A percentile compares a stretch with the other conserved stretches of the same genome.
phyloP scores from a whole-genome alignment of 2,113 vertebrate species.

The Pipa parva region DNA sequence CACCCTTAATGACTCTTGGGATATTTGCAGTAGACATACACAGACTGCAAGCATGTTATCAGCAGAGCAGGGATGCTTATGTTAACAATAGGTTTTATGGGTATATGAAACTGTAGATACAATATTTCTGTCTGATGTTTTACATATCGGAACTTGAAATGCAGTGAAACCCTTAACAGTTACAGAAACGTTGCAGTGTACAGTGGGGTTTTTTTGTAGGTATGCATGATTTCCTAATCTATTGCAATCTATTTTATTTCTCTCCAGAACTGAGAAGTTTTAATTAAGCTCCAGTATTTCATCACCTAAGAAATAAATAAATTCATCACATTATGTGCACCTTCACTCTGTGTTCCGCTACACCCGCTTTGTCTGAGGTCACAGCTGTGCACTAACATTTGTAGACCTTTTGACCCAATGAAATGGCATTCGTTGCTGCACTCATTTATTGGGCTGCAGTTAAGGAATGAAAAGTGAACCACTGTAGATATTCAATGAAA shows the following conservation, averaged over 20 bases:
- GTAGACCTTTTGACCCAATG: neutral
- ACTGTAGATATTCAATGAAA: neutral
- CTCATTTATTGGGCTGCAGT: neutral
- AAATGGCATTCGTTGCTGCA: neutral
- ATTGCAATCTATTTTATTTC: too few relatives aligned
- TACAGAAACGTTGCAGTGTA: neutral
- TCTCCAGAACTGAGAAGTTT: neutral
- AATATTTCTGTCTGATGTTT: neutral
- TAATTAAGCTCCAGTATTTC: too few relatives aligned
- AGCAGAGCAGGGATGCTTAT: neutral
- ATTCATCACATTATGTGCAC: neutral
- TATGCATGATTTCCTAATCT: too few relatives aligned
- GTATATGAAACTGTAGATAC: too few relatives aligned
- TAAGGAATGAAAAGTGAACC: conserved; percentile 5
- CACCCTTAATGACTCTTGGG: conserved; percentile 39
- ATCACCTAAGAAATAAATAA: too few relatives aligned
- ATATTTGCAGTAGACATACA: conserved; percentile 20
- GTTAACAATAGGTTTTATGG: conserved; percentile 19
- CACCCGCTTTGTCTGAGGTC: conserved; percentile 11
- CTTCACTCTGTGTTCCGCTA: neutral
- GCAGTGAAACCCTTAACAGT: neutral
- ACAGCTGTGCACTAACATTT: conserved; percentile 21
- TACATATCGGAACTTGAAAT: neutral
- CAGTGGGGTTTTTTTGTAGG: too few relatives aligned
- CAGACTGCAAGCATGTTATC: conserved; percentile 20